Evolutionary conservation across 2,113 vertebrate species (phyloP).

Genomic region (Hoplias malabaricus): DNA sequence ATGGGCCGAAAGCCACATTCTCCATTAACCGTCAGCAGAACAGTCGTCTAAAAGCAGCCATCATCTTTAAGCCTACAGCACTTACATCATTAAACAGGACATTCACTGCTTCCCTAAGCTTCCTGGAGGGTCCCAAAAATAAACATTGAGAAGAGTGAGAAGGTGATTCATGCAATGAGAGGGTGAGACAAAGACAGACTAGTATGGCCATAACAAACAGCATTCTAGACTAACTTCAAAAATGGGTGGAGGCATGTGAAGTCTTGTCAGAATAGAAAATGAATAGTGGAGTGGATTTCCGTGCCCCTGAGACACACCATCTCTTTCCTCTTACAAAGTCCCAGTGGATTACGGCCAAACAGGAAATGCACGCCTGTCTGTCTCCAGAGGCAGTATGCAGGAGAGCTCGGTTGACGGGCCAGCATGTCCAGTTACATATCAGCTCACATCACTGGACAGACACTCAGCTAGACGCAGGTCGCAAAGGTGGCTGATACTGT

Average conservation of each 20-base stretch:
- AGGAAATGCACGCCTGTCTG: constrained; percentile 16
- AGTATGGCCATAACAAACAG: constrained; percentile 16
- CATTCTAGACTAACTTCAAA: constrained; percentile 8
- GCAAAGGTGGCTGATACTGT: background rate
- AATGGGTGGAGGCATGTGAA: constrained; percentile 9
- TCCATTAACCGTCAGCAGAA: constrained; percentile 2
- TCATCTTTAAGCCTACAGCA: background rate
- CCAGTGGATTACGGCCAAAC: background rate
- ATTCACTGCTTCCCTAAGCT: background rate
- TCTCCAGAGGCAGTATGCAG: background rate
- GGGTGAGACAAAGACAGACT: background rate
- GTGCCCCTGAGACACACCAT: constrained; percentile 18
- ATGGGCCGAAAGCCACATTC: background rate
- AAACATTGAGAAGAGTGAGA: background rate
- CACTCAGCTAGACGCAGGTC: constrained; percentile 22
- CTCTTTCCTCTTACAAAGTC: constrained; percentile 1
- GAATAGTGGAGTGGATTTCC: constrained; percentile 17
- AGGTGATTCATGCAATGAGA: background rate
- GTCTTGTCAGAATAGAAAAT: constrained; percentile 16
- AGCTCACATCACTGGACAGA: background rate
- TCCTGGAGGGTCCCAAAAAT: constrained; percentile 6
- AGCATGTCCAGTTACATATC: background rate
- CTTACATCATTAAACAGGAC: constrained; percentile 13
- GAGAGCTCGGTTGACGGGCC: background rate
- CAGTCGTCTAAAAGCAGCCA: background rate